Conservation (phyloP, 2,797 vertebrate species). For the Sebastes flavidus region DNA sequence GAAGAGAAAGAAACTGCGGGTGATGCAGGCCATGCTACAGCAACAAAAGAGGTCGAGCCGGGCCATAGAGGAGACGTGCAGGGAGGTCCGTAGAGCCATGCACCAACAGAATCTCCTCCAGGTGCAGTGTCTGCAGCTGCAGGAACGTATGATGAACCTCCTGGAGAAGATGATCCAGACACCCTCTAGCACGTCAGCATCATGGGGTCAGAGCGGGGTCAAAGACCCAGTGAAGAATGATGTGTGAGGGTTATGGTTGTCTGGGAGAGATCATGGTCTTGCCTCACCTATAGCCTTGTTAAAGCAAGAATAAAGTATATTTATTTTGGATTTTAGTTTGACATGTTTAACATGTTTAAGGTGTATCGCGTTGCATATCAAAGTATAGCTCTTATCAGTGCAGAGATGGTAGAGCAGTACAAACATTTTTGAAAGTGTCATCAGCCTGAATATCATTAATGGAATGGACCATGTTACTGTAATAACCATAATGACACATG, state of each 20-base stretch:
- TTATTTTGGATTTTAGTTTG: constrained; percentile 33
- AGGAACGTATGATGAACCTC: constrained; percentile 98
- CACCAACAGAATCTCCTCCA: constrained; percentile 97
- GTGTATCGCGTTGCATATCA: background rate
- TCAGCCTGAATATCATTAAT: constrained; percentile 5
- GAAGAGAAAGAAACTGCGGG: constrained; percentile 90
- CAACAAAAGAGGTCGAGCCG: constrained; percentile 91
- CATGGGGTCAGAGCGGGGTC: constrained; percentile 54
- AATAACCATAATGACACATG: constrained; percentile 1
- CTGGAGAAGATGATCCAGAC: constrained; percentile 93
- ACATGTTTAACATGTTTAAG: background rate
- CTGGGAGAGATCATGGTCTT: background rate
- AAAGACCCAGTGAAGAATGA: constrained; percentile 72
- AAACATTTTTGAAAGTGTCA: background rate
- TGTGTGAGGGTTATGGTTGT: background rate
- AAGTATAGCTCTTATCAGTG: background rate
- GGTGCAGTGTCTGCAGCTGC: constrained; percentile 95
- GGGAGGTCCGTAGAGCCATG: constrained; percentile 92
- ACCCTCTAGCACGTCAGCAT: constrained; percentile 32
- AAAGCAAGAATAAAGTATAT: constrained; percentile 20
- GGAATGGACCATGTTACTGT: background rate
- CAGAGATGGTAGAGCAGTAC: background rate
- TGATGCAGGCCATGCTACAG: constrained; percentile 94
- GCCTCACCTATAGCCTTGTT: constrained; percentile 18
- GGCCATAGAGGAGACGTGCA: constrained; percentile 93